phyloP scores from a whole-genome alignment of 2,888 invertebrate genomes.

The Tinea semifulvella region DNA sequence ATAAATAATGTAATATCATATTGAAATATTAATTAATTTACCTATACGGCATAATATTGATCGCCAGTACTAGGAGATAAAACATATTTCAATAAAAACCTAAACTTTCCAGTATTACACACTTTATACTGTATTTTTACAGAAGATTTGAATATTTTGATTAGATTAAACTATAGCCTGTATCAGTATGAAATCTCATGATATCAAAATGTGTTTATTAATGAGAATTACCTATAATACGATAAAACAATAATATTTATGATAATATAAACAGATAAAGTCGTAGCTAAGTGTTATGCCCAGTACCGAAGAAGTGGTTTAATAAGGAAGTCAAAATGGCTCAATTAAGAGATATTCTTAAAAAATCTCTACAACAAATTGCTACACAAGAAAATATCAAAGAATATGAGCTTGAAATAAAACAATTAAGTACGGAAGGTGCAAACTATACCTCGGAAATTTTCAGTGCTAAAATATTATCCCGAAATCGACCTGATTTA shows the following conservation, averaged over 20 bases:
- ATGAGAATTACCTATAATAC: not conserved
- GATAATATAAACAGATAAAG: not conserved
- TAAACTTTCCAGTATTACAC: too few species aligned
- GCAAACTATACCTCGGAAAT: conserved; percentile 37
- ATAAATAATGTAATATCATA: too few species aligned
- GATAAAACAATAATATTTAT: not conserved
- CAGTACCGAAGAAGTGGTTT: not conserved
- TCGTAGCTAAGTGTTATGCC: not conserved
- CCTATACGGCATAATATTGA: too few species aligned
- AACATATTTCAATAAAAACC: too few species aligned
- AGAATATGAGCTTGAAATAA: conserved; percentile 24
- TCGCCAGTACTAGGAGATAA: too few species aligned
- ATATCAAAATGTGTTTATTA: not conserved
- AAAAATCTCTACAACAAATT: conserved; percentile 22
- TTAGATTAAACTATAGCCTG: too few species aligned
- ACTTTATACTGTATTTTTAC: too few species aligned
- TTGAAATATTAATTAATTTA: too few species aligned
- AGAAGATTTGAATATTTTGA: too few species aligned
- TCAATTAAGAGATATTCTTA: not conserved
- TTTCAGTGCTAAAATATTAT: conserved; percentile 25
- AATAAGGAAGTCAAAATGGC: not conserved
- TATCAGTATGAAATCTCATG: not conserved
- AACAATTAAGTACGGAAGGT: conserved; percentile 29
- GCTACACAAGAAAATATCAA: conserved; percentile 26
- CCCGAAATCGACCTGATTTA: conserved; percentile 21